A percentile compares a stretch with the other conserved stretches of the same genome.
phyloP scores from a whole-genome alignment of 2,113 vertebrate genomes.

The Neolamprologus toae region DNA sequence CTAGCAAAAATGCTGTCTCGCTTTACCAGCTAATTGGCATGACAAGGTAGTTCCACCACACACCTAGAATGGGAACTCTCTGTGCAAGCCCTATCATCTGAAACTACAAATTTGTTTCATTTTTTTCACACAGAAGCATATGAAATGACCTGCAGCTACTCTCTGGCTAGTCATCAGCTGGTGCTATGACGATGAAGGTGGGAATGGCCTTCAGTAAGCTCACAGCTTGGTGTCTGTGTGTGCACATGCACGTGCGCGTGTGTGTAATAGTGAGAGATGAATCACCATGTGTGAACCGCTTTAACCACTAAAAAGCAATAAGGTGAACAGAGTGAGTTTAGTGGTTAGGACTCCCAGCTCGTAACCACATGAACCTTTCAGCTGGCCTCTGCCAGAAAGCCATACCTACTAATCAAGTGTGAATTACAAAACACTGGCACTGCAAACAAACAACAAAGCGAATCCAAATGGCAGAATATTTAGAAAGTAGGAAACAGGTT shows the following conservation, averaged over 20 bases:
- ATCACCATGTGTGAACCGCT: slow-evolving; percentile 9
- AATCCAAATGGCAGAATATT: neutral
- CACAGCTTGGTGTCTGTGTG: neutral
- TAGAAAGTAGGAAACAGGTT: neutral
- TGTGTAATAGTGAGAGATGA: slow-evolving; percentile 9
- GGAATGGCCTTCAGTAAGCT: slow-evolving; percentile 6
- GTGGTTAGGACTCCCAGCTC: neutral
- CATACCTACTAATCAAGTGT: neutral
- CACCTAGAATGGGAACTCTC: neutral
- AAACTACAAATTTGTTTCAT: neutral
- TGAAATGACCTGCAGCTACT: slow-evolving; percentile 3
- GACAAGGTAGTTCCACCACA: neutral
- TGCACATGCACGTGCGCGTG: neutral
- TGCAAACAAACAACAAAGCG: neutral
- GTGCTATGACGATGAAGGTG: neutral
- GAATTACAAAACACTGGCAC: neutral
- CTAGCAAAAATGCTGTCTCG: neutral
- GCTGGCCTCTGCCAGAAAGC: neutral
- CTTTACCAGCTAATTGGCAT: neutral
- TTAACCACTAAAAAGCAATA: slow-evolving; percentile 33
- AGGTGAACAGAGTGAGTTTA: slow-evolving; percentile 1
- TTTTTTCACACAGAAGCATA: neutral
- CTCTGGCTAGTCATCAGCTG: neutral
- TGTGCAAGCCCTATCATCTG: neutral
- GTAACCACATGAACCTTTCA: neutral